Conservation (phyloP, 1,140 invertebrate species). For the Panulirus ornatus region DNA sequence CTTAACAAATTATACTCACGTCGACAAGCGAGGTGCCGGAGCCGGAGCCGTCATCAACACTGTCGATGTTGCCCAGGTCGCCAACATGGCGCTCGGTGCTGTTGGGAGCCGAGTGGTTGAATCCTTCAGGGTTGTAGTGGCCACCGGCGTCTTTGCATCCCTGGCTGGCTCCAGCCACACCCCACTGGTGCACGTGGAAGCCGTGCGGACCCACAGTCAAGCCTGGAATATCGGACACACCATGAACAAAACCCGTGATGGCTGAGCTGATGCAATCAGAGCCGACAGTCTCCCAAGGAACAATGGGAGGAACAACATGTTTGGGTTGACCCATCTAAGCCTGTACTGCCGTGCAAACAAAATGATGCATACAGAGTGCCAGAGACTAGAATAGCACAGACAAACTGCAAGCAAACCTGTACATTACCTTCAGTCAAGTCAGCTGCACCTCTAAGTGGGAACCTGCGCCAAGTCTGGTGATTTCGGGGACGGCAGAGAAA, state of each 20-base stretch:
- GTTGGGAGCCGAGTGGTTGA: constrained; percentile 85
- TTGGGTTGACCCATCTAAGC: not conserved
- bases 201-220: constrained; percentile 86
- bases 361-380: too few species aligned
- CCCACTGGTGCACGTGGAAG: constrained; percentile 95
- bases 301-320: not conserved
- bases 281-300: too few species aligned
- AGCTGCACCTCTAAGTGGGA: too few species aligned
- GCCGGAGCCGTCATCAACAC: constrained; percentile 75
- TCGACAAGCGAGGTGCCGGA: constrained; percentile 69
- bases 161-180: constrained; percentile 84
- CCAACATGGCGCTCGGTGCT: constrained; percentile 89
- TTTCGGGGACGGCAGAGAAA: not conserved
- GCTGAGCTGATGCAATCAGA: too few species aligned
- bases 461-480: not conserved
- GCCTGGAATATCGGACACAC: constrained; percentile 78
- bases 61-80: constrained; percentile 91
- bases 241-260: not conserved
- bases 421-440: too few species aligned
- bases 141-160: constrained; percentile 82
- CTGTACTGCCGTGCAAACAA: too few species aligned
- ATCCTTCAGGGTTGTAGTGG: constrained; percentile 89
- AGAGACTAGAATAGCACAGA: too few species aligned
- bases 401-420: too few species aligned
- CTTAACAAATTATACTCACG: constrained; percentile 14